Percentiles rank a stretch among this genome's conserved stretches.
Conservation (phyloP, 2,113 vertebrate species). For the Malurus alboscapulatus region DNA sequence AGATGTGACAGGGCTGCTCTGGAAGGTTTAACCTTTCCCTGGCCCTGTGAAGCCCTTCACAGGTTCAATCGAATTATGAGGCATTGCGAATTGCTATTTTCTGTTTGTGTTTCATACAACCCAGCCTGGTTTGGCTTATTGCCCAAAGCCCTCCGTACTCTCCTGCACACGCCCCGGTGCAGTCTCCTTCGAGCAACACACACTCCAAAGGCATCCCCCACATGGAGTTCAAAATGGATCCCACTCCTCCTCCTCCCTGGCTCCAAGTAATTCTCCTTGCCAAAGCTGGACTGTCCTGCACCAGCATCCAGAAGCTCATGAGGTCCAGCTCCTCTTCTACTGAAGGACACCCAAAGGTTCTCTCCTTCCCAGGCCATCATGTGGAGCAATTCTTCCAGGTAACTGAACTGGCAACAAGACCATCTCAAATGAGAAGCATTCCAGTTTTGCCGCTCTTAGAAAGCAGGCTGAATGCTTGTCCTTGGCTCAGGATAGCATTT, state of each 20-base stretch:
- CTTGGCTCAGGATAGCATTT: background rate
- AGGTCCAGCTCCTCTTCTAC: background rate
- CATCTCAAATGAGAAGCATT: background rate
- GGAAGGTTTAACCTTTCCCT: background rate
- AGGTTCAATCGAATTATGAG: background rate
- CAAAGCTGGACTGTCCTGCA: background rate
- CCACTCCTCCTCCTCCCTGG: background rate
- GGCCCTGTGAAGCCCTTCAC: background rate
- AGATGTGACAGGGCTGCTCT: background rate
- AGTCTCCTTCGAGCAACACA: background rate
- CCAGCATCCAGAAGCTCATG: background rate
- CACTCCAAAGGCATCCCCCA: background rate
- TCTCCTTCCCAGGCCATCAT: background rate
- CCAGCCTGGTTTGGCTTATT: background rate
- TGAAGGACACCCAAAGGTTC: background rate
- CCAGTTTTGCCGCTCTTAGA: background rate
- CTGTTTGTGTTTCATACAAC: background rate
- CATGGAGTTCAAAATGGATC: background rate
- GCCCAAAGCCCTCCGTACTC: slow-evolving; percentile 43
- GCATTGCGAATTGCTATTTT: background rate
- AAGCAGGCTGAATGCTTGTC: background rate
- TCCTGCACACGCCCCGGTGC: background rate
- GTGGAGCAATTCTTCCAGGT: background rate
- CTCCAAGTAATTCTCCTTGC: background rate
- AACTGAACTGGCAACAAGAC: background rate